phyloP scores from a whole-genome alignment of 2,113 vertebrate genomes.

The Nymphicus hollandicus region DNA sequence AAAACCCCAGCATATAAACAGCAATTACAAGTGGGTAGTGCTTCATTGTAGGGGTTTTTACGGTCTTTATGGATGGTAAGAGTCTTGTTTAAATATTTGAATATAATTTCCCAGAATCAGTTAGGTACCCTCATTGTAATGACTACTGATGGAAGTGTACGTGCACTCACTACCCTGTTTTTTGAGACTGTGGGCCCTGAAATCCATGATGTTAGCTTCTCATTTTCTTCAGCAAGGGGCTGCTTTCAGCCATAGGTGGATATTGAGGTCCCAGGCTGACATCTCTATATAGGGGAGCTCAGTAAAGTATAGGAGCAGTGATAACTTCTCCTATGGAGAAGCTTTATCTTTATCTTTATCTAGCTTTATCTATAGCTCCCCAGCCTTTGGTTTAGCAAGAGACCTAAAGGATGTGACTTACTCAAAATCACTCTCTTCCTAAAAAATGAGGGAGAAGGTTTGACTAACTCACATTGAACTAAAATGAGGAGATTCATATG shows the following conservation, averaged over 20 bases:
- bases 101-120: conserved; percentile 53
- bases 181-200: conserved; percentile 1
- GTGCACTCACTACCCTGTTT: background rate
- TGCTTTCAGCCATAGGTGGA: background rate
- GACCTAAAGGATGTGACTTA: background rate
- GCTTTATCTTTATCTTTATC: background rate
- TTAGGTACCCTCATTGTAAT: background rate
- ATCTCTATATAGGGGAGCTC: background rate
- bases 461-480: background rate
- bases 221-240: background rate
- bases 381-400: background rate
- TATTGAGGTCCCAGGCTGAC: background rate
- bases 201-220: background rate
- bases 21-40: conserved; percentile 26
- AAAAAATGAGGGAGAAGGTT: background rate
- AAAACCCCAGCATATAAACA: conserved; percentile 35
- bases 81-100: conserved; percentile 61
- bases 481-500: background rate
- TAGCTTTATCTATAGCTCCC: background rate
- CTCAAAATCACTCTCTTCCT: background rate
- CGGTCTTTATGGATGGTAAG: conserved; percentile 18
- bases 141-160: background rate
- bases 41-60: conserved; percentile 36
- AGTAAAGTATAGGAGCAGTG: background rate
- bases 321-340: background rate